Evolutionary conservation across 2,113 vertebrate genomes (phyloP).

Genomic region (Rynchops niger): DNA sequence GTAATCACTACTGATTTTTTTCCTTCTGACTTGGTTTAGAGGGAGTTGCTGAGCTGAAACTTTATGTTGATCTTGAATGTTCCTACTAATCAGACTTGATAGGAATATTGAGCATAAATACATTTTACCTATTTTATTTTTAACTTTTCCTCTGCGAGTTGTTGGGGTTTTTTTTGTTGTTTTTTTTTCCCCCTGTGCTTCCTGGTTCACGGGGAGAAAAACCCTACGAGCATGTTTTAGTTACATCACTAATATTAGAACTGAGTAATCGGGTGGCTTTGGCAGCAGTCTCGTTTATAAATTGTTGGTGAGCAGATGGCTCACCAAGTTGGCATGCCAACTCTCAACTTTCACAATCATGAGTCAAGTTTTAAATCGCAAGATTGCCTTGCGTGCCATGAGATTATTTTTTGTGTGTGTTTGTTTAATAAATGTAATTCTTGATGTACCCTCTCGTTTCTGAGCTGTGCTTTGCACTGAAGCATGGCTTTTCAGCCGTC

Average conservation of each 20-base stretch:
- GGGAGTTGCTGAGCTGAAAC: not conserved
- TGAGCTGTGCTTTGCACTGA: not conserved
- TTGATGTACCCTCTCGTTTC: not conserved
- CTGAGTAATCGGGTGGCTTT: conserved; percentile 59
- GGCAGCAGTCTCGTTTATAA: conserved; percentile 54
- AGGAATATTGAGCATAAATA: not conserved
- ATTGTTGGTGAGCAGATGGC: conserved; percentile 65
- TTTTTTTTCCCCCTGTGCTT: not conserved
- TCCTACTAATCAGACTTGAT: not conserved
- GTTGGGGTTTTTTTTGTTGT: too few relatives aligned
- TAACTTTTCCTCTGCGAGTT: not conserved
- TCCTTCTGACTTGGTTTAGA: not conserved
- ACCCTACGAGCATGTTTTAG: not conserved
- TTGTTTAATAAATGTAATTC: conserved; percentile 36
- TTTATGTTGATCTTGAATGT: not conserved
- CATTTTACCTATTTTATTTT: conserved; percentile 15
- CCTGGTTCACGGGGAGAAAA: conserved; percentile 32
- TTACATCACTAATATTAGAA: conserved; percentile 68
- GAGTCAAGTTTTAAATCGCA: conserved; percentile 30
- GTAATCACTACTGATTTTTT: not conserved
- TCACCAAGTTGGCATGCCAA: conserved; percentile 57
- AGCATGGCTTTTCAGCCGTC: not conserved
- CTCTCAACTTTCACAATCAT: conserved; percentile 61
- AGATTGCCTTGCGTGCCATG: conserved; percentile 20
- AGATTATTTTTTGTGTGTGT: not conserved